phyloP scores from a whole-genome alignment of 53 echinoderm and acorn worm species.

The Mesocentrotus franciscanus region DNA sequence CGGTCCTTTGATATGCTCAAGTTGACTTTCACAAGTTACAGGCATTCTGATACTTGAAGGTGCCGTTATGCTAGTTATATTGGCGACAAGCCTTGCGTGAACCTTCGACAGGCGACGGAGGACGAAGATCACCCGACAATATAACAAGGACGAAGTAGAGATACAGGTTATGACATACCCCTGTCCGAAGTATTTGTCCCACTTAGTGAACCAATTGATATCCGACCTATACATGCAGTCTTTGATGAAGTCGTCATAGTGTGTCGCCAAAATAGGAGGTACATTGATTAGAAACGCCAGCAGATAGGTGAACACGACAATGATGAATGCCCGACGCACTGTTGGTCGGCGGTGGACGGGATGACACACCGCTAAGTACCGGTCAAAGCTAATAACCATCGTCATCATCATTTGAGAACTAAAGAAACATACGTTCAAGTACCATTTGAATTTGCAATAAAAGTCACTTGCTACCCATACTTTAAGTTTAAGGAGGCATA shows the following conservation, averaged over 20 bases:
- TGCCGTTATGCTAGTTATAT: background rate
- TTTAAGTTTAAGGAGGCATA: background rate
- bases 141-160: background rate
- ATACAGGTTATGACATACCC: background rate
- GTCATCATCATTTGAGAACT: background rate
- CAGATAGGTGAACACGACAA: background rate
- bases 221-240: background rate
- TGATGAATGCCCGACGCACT: background rate
- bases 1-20: background rate
- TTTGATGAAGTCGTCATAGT: background rate
- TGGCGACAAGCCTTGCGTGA: background rate
- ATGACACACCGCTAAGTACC: background rate
- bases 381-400: background rate
- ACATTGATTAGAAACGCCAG: background rate
- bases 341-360: slow-evolving; percentile 1
- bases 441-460: background rate
- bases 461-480: background rate
- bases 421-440: background rate
- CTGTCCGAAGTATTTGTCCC: background rate
- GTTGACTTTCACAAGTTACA: background rate
- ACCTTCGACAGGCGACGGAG: background rate
- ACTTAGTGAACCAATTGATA: background rate
- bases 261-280: background rate
- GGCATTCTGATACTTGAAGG: background rate
- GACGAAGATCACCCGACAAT: background rate